Base-by-base conservation (phyloP, 1,140 invertebrate genomes). In the Scaptomyza graminum region DNA sequence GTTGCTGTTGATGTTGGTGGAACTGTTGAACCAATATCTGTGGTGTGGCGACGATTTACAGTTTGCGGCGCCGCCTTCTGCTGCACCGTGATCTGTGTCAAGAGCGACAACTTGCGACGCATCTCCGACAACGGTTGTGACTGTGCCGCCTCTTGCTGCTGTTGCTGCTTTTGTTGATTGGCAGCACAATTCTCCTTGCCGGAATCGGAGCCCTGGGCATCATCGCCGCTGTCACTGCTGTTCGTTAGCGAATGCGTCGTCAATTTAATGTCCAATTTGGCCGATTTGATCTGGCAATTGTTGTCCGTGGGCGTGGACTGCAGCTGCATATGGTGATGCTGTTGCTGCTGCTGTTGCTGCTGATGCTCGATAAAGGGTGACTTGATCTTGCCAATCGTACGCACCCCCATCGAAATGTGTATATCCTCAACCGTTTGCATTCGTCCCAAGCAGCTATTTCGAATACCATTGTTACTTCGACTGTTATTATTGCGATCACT, bases 121-220 rank as follows among this genome's bases (percentile, higher is more conserved):
- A 91, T 56, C 52, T 91, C 84, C 28, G 56, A 60, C 11, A 90
- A 65, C 1, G 59, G 76, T 12, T 76, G 65, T 1, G 64, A 56
- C 31, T 13, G 43, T 13, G 22, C 22, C 3, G 22, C 22, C 3
- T 51, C 12, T 15, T 49, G 47, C n/a, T 50, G 54, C 1, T 41
- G 37, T 2, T 64, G 66, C 1, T 56, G 50, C n/a, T 74, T 28
- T 51, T 85, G 76, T 43, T 79, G 66, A 12, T 81, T 81, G 47
- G 72, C 77, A 16, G 90, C 89, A 11, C 68, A 83, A 47, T 91
- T 91, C 60, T 91, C 90, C 39, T 91, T 91, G 47, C 90, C 90
- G 1, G 90, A 90, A 41, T 91, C 90, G 0, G 77, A 84, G 25
- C 63, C 51, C 7, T 79, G 74, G 5, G 46, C 37, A 31, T 82